These are phyloP conservation scores for Meteorus sp. DNA, from an alignment of 1,140 invertebrate species.

Conservation along the genomic window DNA sequence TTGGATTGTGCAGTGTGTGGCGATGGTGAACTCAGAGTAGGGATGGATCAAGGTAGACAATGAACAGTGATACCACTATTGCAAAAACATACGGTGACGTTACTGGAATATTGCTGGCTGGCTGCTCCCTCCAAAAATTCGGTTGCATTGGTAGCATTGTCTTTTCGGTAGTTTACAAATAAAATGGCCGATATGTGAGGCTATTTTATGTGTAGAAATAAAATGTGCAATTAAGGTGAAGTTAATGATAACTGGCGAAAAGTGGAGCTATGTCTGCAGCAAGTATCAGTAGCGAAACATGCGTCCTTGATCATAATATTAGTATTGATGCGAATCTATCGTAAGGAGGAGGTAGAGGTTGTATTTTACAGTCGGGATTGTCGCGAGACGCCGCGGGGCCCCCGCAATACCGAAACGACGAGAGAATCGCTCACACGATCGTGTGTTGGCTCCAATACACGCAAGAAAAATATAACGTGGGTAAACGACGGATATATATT, in stretches of 20 bases:
- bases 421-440: conserved; percentile 25
- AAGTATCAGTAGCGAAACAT: conserved; percentile 18
- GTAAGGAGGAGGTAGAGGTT: conserved; percentile 44
- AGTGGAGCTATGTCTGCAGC: conserved; percentile 21
- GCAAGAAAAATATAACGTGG: conserved; percentile 23
- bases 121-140: conserved; percentile 52
- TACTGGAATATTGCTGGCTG: conserved; percentile 26
- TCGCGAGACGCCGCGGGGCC: conserved; percentile 45
- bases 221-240: conserved; percentile 52
- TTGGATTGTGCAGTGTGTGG: too few species aligned
- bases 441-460: conserved; percentile 20
- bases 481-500: conserved; percentile 23
- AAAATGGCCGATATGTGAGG: conserved; percentile 60
- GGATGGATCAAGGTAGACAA: conserved; percentile 1
- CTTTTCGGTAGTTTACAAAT: conserved; percentile 60
- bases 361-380: conserved; percentile 38
- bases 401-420: conserved; percentile 35
- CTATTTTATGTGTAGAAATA: conserved; percentile 55
- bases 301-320: conserved; percentile 27
- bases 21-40: too few species aligned
- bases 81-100: conserved; percentile 41
- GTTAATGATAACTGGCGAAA: conserved; percentile 45
- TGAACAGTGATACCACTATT: conserved; percentile 45
- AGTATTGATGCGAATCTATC: conserved; percentile 39
- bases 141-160: conserved; percentile 52